Base-by-base conservation (phyloP, 1,140 invertebrate species). In the Bradynema listronoti region DNA sequence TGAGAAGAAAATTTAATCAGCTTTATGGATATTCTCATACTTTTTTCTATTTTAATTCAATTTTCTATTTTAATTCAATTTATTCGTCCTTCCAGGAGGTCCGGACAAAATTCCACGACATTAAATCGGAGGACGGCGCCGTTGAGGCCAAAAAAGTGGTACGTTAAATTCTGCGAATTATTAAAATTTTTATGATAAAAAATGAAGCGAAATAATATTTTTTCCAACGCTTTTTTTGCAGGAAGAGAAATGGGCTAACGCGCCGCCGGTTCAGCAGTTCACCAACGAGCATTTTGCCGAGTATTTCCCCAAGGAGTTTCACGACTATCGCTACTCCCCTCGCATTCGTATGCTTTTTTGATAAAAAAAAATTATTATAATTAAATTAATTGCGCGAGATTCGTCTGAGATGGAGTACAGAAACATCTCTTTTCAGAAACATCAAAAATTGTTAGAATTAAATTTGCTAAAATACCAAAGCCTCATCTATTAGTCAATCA, bases 201-300 rank as follows among this genome's bases (percentile, higher is more conserved):
- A 14, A 2, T 4, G 24, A 16, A 50, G n/a, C n/a, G 1, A n/a
- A 19, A n/a, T 14, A 54, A 42, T n/a, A 19, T 14, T 54, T 54
- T 54, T n/a, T n/a, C n/a, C n/a, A n/a, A n/a, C n/a, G n/a, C n/a
- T n/a, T n/a, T n/a, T n/a, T n/a, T n/a, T n/a, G n/a, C 2, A 59
- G 9, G 73, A 76, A 58, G 76, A 68, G 11, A 76, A 76, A 43
- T 76, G 73, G 73, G 69, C 76, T 7, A 73, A 73, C 25, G 72
- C 72, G 49, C 73, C 73, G 14, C 77, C 73, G 45, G 64, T 76
- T 19, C 75, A 76, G 47, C 73, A 76, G 27, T 65, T 76, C 19
- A 50, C 16, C n/a, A 25, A 32, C 34, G 3, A 50, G 47, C 16
- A 50, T 27, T 50, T 19, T 19, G 27, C 47, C 27, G 27, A 50